Conservation (phyloP, 2,113 vertebrate genomes). For the Neolamprologus brichardi region DNA sequence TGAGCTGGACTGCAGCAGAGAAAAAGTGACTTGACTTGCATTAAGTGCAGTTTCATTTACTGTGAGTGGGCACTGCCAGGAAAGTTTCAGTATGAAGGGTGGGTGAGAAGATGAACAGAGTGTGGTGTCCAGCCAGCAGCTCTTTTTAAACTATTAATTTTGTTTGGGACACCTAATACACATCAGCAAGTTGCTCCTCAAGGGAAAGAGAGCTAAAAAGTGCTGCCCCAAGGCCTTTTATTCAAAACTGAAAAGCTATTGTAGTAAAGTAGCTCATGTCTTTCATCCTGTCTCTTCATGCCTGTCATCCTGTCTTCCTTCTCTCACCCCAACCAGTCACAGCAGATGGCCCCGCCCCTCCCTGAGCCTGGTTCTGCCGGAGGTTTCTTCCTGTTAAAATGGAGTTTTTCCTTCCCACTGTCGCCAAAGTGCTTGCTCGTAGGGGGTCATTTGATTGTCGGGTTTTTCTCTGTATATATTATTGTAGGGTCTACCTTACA, state of each 20-base stretch:
- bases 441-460: neutral
- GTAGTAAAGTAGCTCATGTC: neutral
- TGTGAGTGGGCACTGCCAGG: neutral
- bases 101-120: neutral
- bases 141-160: neutral
- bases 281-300: neutral
- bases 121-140: neutral
- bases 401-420: neutral
- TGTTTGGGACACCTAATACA: neutral
- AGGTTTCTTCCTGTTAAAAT: neutral
- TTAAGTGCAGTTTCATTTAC: neutral
- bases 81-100: neutral
- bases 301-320: neutral
- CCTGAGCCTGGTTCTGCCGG: neutral
- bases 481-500: neutral
- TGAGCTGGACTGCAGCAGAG: neutral
- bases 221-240: neutral
- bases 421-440: rapidly evolving
- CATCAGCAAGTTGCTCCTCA: neutral
- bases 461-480: neutral
- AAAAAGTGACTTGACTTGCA: neutral
- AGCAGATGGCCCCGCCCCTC: neutral
- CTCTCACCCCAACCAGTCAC: neutral
- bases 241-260: neutral
- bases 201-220: neutral